A percentile compares a stretch with the other conserved stretches of the same genome.
phyloP scores from a whole-genome alignment of 2,113 vertebrate genomes.

The Triplophysa rosa region DNA sequence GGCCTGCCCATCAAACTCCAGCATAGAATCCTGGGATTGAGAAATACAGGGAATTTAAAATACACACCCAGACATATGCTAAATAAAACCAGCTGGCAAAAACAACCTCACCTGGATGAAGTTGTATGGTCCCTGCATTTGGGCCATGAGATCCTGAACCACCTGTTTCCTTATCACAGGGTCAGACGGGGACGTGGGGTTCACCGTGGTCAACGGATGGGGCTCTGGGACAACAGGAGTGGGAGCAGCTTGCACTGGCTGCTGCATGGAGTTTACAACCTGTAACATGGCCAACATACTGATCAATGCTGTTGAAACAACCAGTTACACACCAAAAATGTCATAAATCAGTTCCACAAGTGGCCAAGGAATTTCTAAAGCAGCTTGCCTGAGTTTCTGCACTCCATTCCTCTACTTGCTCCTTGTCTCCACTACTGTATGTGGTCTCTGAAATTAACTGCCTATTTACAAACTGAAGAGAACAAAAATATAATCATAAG shows the following conservation, averaged over 20 bases:
- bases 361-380: background rate
- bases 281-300: background rate
- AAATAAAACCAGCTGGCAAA: background rate
- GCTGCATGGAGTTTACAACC: slow-evolving; percentile 57
- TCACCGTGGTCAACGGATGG: slow-evolving; percentile 77
- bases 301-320: background rate
- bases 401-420: slow-evolving; percentile 93
- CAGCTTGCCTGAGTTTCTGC: slow-evolving; percentile 89
- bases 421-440: slow-evolving; percentile 90
- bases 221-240: slow-evolving; percentile 82
- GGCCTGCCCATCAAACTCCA: slow-evolving; percentile 93
- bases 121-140: slow-evolving; percentile 98
- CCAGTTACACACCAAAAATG: background rate
- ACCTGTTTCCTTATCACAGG: slow-evolving; percentile 88
- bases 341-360: background rate
- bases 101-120: slow-evolving; percentile 89
- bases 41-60: background rate
- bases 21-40: slow-evolving; percentile 88
- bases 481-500: slow-evolving; percentile 47
- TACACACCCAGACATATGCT: background rate
- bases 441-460: slow-evolving; percentile 96
- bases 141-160: slow-evolving; percentile 97
- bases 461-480: slow-evolving; percentile 95
- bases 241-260: slow-evolving; percentile 61
- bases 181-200: slow-evolving; percentile 85